Base-by-base conservation (phyloP, 2,797 vertebrate species). In the Sandelia bainsii region DNA sequence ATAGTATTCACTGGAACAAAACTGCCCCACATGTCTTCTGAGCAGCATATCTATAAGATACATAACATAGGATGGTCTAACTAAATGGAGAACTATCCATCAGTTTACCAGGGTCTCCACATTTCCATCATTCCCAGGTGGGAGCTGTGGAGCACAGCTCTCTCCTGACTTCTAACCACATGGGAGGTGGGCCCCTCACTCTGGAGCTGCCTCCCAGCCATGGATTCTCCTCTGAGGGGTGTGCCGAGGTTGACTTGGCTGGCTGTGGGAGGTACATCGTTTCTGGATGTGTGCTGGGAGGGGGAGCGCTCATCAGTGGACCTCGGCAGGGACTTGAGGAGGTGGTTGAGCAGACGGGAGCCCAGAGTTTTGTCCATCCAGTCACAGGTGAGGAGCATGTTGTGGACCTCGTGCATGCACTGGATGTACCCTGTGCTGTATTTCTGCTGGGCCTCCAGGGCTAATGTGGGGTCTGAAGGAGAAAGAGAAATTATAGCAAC, bases 11-110 rank as follows among this genome's bases (percentile, higher is more conserved):
- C 89, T 81, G 94, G 94, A 96, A 82, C 94, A 94, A 91, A 90
- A 90, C 76, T 63, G 94, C 88, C 94, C 96, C 95, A 93, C 70
- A 86, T 44, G 92, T 96, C 94, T 96, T 95, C 93, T 94, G 94
- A 95, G 93, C 95, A 94, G 85, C 94, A 96, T 97, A 97, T 97
- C 96, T 97, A 97, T 97, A 96, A 97, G 96, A 96, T 97, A 97
- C 95, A 97, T 96, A 69, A 90, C 77, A 90, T 87, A 91, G 89
- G 89, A 93, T 79, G 84, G 91, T 89, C 95, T 96, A 95, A 91
- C 81, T 92, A 84, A 68, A 76, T 39, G 60, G 65, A 81, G 34
- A 84, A 73, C 70, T 25, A 75, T 79, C 79, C 77, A 62, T 22
- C 49, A 25, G 61, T 87, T 96, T 94, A 97, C 96, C 97, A 98